Evolutionary conservation across 2,888 invertebrate species (phyloP).

Genomic region (Conops quadrifasciatus): DNA sequence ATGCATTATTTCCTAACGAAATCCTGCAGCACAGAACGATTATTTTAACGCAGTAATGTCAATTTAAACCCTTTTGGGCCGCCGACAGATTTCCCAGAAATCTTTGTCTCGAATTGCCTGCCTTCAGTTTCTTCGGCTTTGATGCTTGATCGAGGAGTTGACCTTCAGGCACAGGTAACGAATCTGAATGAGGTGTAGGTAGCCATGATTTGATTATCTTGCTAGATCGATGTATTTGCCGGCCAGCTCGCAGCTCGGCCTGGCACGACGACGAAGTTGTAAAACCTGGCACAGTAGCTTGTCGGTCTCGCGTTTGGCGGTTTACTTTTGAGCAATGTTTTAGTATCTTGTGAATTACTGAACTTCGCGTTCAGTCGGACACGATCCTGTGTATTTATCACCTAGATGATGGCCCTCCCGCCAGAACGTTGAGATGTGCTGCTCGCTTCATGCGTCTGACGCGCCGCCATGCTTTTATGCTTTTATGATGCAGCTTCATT

Average conservation of each 20-base stretch:
- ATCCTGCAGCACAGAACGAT: too few relatives aligned
- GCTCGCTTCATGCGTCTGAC: background rate
- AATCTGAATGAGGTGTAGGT: background rate
- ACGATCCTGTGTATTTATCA: constrained; percentile 6
- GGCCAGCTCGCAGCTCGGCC: background rate
- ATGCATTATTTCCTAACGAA: too few relatives aligned
- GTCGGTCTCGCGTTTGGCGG: background rate
- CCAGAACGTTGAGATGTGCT: background rate
- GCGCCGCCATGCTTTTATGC: background rate
- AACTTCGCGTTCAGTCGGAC: background rate
- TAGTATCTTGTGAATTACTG: background rate
- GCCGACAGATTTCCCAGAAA: too few relatives aligned
- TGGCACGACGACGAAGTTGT: background rate
- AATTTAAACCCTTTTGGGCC: too few relatives aligned
- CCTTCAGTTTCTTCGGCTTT: too few relatives aligned
- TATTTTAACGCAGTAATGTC: too few relatives aligned
- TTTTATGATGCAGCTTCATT: constrained; percentile 5
- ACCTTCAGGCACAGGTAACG: background rate
- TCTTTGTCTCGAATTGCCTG: too few relatives aligned
- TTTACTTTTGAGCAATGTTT: background rate
- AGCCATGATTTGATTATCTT: background rate
- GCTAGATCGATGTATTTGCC: background rate
- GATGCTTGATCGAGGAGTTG: too few relatives aligned
- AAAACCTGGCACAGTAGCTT: constrained; percentile 2
- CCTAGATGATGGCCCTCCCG: background rate